Conservation (phyloP, 2,888 invertebrate species). For the Ennomos erosarius region DNA sequence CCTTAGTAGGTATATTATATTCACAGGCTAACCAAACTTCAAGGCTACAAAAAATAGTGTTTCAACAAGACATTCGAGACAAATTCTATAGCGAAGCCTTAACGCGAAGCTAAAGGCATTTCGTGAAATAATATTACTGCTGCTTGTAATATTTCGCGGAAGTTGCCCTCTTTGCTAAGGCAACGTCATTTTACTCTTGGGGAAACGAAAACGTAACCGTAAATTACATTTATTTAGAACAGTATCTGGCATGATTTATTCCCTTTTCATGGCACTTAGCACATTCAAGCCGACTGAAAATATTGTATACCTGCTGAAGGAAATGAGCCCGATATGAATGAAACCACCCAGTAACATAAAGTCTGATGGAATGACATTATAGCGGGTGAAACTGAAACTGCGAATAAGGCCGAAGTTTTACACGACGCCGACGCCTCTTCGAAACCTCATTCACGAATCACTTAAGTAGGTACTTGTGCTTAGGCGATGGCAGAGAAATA, state of each 20-base stretch:
- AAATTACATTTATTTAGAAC: slow-evolving; percentile 71
- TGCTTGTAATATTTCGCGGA: slow-evolving; percentile 32
- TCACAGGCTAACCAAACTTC: too few species aligned
- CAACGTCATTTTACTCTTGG: slow-evolving; percentile 59
- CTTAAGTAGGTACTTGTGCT: background rate
- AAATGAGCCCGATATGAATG: slow-evolving; percentile 32
- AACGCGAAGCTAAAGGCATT: slow-evolving; percentile 15
- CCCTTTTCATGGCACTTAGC: slow-evolving; percentile 65
- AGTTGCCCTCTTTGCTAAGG: slow-evolving; percentile 38
- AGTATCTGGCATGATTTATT: slow-evolving; percentile 71
- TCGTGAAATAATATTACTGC: slow-evolving; percentile 30
- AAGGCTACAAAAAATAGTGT: background rate
- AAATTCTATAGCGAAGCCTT: slow-evolving; percentile 1
- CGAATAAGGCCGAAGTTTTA: slow-evolving; percentile 24
- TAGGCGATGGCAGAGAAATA: slow-evolving; percentile 17
- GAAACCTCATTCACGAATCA: slow-evolving; percentile 13
- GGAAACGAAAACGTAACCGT: slow-evolving; percentile 63
- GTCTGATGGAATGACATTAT: slow-evolving; percentile 24
- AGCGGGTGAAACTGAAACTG: slow-evolving; percentile 13
- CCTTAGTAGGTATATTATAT: too few species aligned
- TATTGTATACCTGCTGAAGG: slow-evolving; percentile 32
- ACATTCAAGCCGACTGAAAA: slow-evolving; percentile 50
- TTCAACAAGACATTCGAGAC: slow-evolving; percentile 5
- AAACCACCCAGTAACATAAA: slow-evolving; percentile 28
- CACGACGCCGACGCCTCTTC: slow-evolving; percentile 9